Evolutionary conservation across 1,140 invertebrate genomes (phyloP).

Genomic region (Hestina assimilis): DNA sequence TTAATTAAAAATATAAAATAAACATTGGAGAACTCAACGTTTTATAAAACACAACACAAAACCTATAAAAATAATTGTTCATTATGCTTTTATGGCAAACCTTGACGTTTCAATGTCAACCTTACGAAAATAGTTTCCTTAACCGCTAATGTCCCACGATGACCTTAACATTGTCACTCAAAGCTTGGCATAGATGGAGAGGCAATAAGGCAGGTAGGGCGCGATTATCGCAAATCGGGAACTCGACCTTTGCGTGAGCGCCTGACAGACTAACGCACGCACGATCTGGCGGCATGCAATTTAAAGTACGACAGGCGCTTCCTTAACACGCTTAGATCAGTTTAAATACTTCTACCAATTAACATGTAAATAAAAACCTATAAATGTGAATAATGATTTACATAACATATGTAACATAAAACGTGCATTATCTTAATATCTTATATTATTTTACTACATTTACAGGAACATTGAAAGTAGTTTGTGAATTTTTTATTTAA

Average conservation of each 20-base stretch:
- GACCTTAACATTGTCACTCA: constrained; percentile 52
- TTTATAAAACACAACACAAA: too few species aligned
- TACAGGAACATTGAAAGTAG: too few species aligned
- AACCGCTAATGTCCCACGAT: constrained; percentile 15
- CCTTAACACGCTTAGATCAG: constrained; percentile 14
- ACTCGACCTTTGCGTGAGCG: constrained; percentile 66
- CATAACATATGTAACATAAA: too few species aligned
- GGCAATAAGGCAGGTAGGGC: constrained; percentile 57
- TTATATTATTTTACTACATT: too few species aligned
- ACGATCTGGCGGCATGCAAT: constrained; percentile 42
- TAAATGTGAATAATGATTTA: too few species aligned
- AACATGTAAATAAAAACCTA: too few species aligned
- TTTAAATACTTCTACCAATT: not conserved
- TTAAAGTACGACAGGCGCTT: constrained; percentile 49
- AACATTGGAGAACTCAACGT: too few species aligned
- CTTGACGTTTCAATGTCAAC: constrained; percentile 10
- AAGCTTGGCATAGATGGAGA: constrained; percentile 44
- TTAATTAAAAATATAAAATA: not conserved
- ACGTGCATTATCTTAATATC: too few species aligned
- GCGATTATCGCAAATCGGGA: constrained; percentile 53
- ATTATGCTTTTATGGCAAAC: not conserved
- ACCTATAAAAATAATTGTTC: not conserved
- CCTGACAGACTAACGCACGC: constrained; percentile 52
- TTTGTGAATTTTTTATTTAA: too few species aligned
- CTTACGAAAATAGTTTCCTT: constrained; percentile 9